Evolutionary conservation across 1,140 invertebrate species (phyloP), one percentile per base, ranked within the genome.

Genomic region (Calliopsis andreniformis): DNA sequence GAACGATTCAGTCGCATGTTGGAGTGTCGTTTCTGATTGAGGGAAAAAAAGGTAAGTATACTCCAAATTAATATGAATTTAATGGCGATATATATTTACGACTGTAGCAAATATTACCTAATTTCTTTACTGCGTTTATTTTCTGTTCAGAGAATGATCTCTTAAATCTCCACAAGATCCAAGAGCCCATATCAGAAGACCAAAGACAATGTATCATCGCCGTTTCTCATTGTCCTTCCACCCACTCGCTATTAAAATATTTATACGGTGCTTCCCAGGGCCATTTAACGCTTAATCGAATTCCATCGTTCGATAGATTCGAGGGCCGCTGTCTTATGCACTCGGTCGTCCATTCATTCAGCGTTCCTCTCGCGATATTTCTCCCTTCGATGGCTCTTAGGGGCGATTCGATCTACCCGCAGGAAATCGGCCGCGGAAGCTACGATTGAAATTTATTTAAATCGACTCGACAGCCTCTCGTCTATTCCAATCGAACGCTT

Each of bases 391-490:
- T 23, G 25, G 49, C 23, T 53, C 20, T 53, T 53, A 3, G 6
- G 42, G 47, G 62, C 8, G n/a, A 18, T 73, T 79, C 35, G 45
- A 47, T 59, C n/a, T 3, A 0, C 25, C 20, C 6, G 28, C 23
- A 28, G 58, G 45, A 80, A 61, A 55, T 71, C 67, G 58, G 14
- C 49, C 25, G 42, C 28, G 16, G 23, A 25, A 30, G 8, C 35
- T 32, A 12, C 20, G 20, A 64, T 45, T 66, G 28, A 73, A 66
- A 66, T 66, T 56, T 43, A 73, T 56, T 56, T 18, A 47, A 72
- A 72, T 51, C 32, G 30, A 72, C 14, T 32, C 12, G 7, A 23
- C 6, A 1, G 3, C 18, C 1, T 8, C 0, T 18, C 4, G 0
- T 0, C 14, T 14, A 7, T 23, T 6, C 7, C 18, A 20, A 25